Evolutionary conservation across 2,888 invertebrate species (phyloP).

Genomic region (Pristionchus exspectatus): DNA sequence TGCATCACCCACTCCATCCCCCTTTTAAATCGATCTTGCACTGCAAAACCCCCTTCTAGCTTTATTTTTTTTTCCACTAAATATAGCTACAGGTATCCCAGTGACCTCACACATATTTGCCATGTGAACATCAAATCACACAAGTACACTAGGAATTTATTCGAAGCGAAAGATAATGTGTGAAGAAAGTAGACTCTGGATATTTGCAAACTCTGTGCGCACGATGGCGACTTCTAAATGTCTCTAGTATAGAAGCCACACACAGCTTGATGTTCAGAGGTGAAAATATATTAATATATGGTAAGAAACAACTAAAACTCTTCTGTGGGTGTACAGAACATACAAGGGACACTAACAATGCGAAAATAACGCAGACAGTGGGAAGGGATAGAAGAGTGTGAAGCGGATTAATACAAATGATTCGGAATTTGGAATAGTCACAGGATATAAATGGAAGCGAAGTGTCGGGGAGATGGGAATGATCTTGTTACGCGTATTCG

Average conservation of each 20-base stretch:
- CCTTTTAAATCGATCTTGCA: constrained; percentile 29
- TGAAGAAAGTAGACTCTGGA: constrained; percentile 41
- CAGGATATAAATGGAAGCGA: constrained; percentile 51
- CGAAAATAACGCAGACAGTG: neutral
- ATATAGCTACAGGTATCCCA: constrained; percentile 16
- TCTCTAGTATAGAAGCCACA: constrained; percentile 54
- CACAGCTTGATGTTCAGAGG: constrained; percentile 37
- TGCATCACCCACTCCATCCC: constrained; percentile 66
- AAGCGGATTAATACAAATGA: constrained; percentile 51
- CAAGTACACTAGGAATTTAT: constrained; percentile 37
- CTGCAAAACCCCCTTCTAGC: neutral
- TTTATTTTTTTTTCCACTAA: neutral
- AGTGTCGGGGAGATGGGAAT: constrained; percentile 54
- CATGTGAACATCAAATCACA: neutral
- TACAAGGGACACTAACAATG: constrained; percentile 46
- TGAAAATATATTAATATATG: constrained; percentile 46
- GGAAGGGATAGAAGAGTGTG: neutral
- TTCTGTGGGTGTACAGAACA: constrained; percentile 54
- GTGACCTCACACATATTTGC: constrained; percentile 25
- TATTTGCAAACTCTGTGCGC: constrained; percentile 46
- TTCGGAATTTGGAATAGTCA: constrained; percentile 51
- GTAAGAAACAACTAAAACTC: constrained; percentile 45
- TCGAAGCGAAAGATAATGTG: constrained; percentile 22
- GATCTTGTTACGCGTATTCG: constrained; percentile 56
- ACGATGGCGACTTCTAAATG: constrained; percentile 53